phyloP scores from a whole-genome alignment of 2,113 vertebrate species.

The Aythya baeri region DNA sequence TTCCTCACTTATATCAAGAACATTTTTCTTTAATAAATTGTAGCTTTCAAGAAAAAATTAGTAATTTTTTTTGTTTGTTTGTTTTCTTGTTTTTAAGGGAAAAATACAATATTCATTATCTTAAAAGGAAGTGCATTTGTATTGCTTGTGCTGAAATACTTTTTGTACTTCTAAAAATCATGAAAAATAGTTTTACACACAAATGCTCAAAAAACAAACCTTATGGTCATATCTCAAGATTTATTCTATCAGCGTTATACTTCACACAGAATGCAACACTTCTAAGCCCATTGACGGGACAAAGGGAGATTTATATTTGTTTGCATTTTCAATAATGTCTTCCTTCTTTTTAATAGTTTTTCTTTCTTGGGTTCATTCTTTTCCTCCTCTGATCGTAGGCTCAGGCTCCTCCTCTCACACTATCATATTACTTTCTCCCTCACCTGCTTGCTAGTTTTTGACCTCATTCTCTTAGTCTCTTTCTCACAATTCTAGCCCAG shows the following conservation, averaged over 20 bases:
- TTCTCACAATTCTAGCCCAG: background rate
- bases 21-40: background rate
- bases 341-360: background rate
- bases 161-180: background rate
- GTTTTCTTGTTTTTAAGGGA: background rate
- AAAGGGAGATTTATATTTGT: background rate
- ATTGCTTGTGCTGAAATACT: background rate
- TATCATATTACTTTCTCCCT: background rate
- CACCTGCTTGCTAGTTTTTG: background rate
- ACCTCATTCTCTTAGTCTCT: background rate
- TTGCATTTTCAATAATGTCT: background rate
- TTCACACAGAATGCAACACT: background rate
- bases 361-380: background rate
- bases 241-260: background rate
- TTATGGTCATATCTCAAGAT: background rate
- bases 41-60: background rate
- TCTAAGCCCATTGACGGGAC: background rate
- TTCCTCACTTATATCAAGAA: background rate
- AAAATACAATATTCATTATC: background rate
- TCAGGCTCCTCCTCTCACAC: background rate
- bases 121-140: background rate
- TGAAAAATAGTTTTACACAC: background rate
- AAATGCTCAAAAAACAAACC: background rate
- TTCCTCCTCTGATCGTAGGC: background rate
- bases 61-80: background rate